Conservation (phyloP, 2,888 invertebrate species). For the Augochlorella aurata region DNA sequence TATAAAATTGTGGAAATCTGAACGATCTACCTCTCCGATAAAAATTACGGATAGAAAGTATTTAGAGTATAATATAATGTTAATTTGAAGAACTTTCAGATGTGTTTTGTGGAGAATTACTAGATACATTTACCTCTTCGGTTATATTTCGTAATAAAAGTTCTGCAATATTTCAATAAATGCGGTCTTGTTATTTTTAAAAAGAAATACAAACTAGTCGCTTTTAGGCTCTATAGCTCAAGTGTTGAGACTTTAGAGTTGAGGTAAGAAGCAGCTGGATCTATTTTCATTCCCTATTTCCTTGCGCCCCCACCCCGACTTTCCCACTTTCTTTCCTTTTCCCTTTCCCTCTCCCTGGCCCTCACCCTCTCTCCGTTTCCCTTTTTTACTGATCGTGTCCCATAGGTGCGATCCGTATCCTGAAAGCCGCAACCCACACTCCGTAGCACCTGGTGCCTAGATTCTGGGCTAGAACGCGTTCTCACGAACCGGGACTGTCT, state of each 20-base stretch:
- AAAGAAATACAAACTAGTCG: too few relatives aligned
- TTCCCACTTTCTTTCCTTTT: background rate
- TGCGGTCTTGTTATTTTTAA: too few relatives aligned
- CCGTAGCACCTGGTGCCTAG: constrained; percentile 75
- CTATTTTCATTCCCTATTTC: constrained; percentile 16
- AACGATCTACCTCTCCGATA: background rate
- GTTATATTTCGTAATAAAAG: too few relatives aligned
- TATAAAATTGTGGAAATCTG: background rate
- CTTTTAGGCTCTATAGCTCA: too few relatives aligned
- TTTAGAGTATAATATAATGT: too few relatives aligned
- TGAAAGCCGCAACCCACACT: background rate
- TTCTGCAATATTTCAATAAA: too few relatives aligned
- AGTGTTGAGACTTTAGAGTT: background rate
- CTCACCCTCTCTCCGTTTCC: background rate
- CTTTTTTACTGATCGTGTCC: background rate
- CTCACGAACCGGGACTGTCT: background rate
- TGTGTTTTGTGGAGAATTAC: too few relatives aligned
- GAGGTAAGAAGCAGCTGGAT: background rate
- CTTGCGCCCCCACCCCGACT: background rate
- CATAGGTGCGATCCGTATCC: constrained; percentile 4
- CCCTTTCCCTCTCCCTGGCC: background rate
- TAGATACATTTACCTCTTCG: too few relatives aligned
- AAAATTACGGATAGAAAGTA: background rate
- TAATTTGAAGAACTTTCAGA: too few relatives aligned
- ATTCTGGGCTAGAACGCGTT: constrained; percentile 23